phyloP scores from a whole-genome alignment of 1,140 invertebrate species.

The Ceratoteleas bidentatus region DNA sequence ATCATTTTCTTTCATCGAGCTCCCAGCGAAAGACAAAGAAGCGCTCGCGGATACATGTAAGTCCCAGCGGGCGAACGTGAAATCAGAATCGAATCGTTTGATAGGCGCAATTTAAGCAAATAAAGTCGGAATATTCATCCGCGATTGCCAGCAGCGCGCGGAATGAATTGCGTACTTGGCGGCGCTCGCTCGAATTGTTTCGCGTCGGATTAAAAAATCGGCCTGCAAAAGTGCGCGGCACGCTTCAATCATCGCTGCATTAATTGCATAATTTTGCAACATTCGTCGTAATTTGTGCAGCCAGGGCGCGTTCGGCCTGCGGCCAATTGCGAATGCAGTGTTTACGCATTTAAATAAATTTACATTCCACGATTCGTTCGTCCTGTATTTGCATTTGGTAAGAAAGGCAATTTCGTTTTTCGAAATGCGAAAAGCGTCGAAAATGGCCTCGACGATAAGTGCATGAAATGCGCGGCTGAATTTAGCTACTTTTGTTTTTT shows the following conservation, averaged over 20 bases:
- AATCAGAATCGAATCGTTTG: slow-evolving; percentile 31
- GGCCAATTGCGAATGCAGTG: slow-evolving; percentile 60
- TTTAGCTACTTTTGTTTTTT: too few relatives aligned
- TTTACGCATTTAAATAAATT: slow-evolving; percentile 68
- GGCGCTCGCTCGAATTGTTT: slow-evolving; percentile 22
- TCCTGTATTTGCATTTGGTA: slow-evolving; percentile 61
- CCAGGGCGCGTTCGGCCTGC: slow-evolving; percentile 16
- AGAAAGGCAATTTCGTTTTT: slow-evolving; percentile 63
- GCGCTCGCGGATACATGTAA: too few relatives aligned
- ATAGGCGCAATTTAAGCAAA: slow-evolving; percentile 34
- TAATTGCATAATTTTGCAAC: slow-evolving; percentile 55
- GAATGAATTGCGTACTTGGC: slow-evolving; percentile 21
- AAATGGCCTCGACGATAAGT: too few relatives aligned
- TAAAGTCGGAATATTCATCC: slow-evolving; percentile 37
- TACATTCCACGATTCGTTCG: slow-evolving; percentile 51
- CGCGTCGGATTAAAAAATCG: slow-evolving; percentile 16
- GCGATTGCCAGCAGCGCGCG: slow-evolving; percentile 9
- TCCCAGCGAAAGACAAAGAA: neutral
- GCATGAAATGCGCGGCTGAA: too few relatives aligned
- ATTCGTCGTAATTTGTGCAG: slow-evolving; percentile 47
- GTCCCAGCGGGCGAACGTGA: too few relatives aligned
- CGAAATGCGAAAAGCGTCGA: too few relatives aligned
- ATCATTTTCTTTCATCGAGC: too few relatives aligned
- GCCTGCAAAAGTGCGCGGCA: slow-evolving; percentile 40
- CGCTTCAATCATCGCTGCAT: slow-evolving; percentile 53